Conservation (phyloP, 2,113 vertebrate genomes). For the Athene noctua region DNA sequence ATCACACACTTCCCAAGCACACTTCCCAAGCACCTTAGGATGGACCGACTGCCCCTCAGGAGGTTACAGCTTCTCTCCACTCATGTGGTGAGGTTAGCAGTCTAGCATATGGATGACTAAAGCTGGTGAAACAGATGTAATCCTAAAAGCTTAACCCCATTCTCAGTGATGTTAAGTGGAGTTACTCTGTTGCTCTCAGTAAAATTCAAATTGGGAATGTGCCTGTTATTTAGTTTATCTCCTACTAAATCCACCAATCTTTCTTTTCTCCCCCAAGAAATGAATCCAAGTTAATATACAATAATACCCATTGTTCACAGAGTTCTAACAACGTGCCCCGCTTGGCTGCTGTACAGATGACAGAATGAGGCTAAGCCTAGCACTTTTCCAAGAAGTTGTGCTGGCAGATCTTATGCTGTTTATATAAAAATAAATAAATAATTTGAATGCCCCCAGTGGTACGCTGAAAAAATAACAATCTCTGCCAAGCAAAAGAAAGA, state of each 20-base stretch:
- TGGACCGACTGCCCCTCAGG: neutral
- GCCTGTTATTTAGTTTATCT: conserved; percentile 30
- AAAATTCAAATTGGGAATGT: neutral
- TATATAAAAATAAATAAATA: conserved; percentile 28
- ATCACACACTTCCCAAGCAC: neutral
- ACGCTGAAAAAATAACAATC: neutral
- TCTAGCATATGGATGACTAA: neutral
- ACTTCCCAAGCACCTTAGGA: neutral
- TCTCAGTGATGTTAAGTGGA: neutral
- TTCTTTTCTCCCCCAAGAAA: conserved; percentile 18
- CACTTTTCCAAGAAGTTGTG: conserved; percentile 36
- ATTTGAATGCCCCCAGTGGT: neutral
- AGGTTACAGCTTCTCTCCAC: neutral
- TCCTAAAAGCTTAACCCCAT: conserved; percentile 1
- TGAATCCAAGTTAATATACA: conserved; percentile 12
- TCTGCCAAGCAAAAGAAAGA: conserved; percentile 14
- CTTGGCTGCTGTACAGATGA: conserved; percentile 6
- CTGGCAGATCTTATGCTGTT: neutral
- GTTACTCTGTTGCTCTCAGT: neutral
- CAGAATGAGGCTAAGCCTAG: conserved; percentile 21
- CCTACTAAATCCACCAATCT: neutral
- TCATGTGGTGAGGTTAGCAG: neutral
- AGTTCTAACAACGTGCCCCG: neutral
- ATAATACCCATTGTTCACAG: neutral
- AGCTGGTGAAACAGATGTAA: conserved; percentile 25